Evolutionary conservation across 2,797 vertebrate species (phyloP).

Genomic region (Myiotriccus ornatus): DNA sequence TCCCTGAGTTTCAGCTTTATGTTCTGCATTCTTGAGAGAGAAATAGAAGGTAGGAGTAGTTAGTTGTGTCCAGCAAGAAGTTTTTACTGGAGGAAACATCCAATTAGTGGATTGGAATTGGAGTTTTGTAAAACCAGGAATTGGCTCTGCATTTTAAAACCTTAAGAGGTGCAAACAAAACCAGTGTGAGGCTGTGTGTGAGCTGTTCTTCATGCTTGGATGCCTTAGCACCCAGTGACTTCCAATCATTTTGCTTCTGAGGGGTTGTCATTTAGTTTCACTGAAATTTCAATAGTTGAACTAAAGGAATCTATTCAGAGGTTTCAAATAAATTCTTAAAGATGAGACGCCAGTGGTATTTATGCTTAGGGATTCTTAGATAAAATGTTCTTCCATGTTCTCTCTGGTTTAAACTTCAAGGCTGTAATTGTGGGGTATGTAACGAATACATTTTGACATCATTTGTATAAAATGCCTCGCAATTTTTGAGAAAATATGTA

Average conservation of each 20-base stretch:
- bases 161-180: neutral
- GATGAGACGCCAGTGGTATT: neutral
- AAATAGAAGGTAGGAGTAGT: neutral
- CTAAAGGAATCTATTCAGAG: neutral
- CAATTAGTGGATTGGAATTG: neutral
- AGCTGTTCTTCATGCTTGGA: neutral
- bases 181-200: fast-evolving
- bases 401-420: neutral
- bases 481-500: neutral
- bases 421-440: neutral
- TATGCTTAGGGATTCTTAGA: neutral
- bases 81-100: neutral
- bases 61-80: neutral
- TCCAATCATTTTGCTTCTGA: neutral
- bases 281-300: neutral
- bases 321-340: neutral
- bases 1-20: neutral
- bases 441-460: neutral
- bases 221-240: neutral
- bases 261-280: neutral
- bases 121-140: neutral
- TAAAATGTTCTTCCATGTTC: neutral
- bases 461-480: neutral
- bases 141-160: neutral
- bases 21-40: neutral